Evolutionary conservation across 2,797 vertebrate species (phyloP).

Genomic region (Orientallactaga sibirica): DNA sequence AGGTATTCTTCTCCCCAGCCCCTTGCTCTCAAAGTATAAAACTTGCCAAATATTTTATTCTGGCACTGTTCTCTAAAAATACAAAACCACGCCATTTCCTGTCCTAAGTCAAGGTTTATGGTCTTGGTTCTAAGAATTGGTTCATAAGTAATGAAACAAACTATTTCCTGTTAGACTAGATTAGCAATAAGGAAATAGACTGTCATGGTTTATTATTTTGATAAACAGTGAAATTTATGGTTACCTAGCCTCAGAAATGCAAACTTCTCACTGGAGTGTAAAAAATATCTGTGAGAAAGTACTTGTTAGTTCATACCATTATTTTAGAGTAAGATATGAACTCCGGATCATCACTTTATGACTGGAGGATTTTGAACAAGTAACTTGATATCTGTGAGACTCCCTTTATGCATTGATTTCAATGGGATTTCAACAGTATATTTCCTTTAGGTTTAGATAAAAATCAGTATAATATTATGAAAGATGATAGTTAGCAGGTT

Average conservation of each 20-base stretch:
- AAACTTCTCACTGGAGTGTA: background rate
- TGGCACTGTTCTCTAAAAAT: slow-evolving; percentile 68
- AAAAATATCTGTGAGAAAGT: background rate
- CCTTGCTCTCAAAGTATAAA: background rate
- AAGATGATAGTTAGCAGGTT: background rate
- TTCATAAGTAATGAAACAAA: slow-evolving; percentile 13
- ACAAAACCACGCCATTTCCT: slow-evolving; percentile 69
- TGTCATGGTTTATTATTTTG: background rate
- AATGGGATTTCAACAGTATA: background rate
- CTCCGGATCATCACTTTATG: background rate
- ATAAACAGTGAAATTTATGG: background rate
- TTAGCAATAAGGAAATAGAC: background rate
- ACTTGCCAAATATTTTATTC: slow-evolving; percentile 36
- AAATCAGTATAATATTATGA: background rate
- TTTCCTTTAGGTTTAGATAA: background rate
- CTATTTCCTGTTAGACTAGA: slow-evolving; percentile 59
- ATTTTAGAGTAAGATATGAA: background rate
- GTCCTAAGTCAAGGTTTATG: background rate
- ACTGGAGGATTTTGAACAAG: background rate
- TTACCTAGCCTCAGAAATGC: background rate
- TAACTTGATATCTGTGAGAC: background rate
- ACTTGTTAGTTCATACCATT: background rate
- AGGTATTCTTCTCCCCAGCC: background rate
- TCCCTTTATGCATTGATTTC: background rate
- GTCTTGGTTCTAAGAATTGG: slow-evolving; percentile 72